Evolutionary conservation across 2,888 invertebrate genomes (phyloP), one percentile per base, ranked within the genome.

Genomic region (Diachrysia chrysitis): DNA sequence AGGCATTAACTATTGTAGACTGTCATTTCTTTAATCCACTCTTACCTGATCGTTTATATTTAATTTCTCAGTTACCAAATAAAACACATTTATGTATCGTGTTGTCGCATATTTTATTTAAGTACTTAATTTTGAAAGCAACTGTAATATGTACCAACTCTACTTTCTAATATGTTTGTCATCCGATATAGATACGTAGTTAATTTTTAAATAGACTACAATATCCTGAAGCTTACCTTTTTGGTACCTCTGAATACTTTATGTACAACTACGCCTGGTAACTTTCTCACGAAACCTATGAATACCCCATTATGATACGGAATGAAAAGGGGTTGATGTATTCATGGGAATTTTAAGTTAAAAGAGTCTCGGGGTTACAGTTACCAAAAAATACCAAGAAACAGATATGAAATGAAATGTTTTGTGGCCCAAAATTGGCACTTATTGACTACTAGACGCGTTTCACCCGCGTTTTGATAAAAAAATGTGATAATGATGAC

Each of bases 241-340:
- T 63, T 69, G 68, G 69, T 69, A 80, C 74, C 71, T 71, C 81
- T 91, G 86, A 89, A 91, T 90, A 85, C 80, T 90, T 89, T 80
- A 90, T 89, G 84, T 63, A 42, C 42, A n/a, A 42, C n/a, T 42
- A 66, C 69, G 70, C 84, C 85, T 83, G 79, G 86, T 84, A 85
- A 82, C 83, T 84, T 83, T 74, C 80, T 76, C 77, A 84, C 81
- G 83, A 81, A 84, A 84, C 86, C 83, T 80, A 79, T 83, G 82
- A 83, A 86, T 82, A 84, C 85, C 85, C 85, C 81, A 85, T 85
- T 87, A 85, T 84, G 78, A 78, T 76, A 63, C 53, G 76, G 78
- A 69, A 69, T 82, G 78, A 79, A 80, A 77, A 77, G 75, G 78
- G 79, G 74, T 76, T 77, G 82, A 82, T 83, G 83, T 88, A 88